Evolutionary conservation across 1,140 invertebrate genomes (phyloP), one percentile per base, ranked within the genome.

Genomic region (Drosophila mayri): DNA sequence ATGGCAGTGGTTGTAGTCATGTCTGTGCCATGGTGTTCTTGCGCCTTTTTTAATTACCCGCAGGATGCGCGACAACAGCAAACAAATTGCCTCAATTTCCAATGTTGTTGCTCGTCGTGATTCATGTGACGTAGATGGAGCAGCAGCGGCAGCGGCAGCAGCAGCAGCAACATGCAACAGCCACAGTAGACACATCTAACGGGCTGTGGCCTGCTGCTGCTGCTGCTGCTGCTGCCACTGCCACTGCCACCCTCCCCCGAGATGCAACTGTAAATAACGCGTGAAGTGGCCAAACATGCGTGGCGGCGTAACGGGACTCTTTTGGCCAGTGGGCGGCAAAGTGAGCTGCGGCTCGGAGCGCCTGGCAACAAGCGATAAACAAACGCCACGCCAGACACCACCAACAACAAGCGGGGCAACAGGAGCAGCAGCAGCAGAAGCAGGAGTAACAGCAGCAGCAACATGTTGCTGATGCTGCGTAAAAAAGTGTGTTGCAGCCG

Each of bases 61-160:
- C 86, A 90, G 86, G 86, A 90, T 90, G 86, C 86, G 86, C 86
- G 86, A 90, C 86, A 91, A 87, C 87, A 88, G 84, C 84, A 90
- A 90, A 90, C 87, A 90, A 90, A 90, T 90, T 90, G 87, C 87
- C 87, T 90, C 85, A 90, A 90, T 90, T 90, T 90, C 81, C 86
- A 90, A 90, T 90, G 85, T 90, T 90, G 81, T 75, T 88, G 65
- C 67, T 79, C 85, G 86, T 90, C 85, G 85, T 88, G 85, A 88
- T 88, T 88, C 85, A 88, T 88, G 81, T 84, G 85, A 81, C 83
- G 84, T 79, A 90, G 84, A 65, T 81, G 76, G 60, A 73, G 61
- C 76, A 66, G 68, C 67, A 41, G 46, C 25, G 35, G 50, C 57
- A 44, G 30, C 67, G 49, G 40, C 73, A 47, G 32, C 70, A 47